Evolutionary conservation across 2,888 invertebrate genomes (phyloP).

Genomic region (Callyntrura guangdongensis): DNA sequence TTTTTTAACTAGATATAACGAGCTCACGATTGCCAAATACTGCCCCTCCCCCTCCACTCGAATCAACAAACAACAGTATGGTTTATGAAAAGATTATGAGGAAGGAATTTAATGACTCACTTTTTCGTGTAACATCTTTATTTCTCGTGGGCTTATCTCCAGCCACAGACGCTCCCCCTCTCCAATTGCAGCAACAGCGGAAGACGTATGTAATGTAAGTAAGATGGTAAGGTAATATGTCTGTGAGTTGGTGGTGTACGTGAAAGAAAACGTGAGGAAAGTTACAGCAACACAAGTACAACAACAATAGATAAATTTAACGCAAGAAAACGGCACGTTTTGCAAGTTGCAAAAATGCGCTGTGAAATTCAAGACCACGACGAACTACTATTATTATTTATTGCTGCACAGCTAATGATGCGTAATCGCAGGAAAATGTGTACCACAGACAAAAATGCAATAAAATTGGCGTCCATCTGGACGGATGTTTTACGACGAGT

Average conservation of each 20-base stretch:
- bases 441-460: conserved; percentile 70
- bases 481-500: conserved; percentile 27
- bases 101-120: conserved; percentile 70
- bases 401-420: conserved; percentile 58
- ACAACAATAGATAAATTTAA: not conserved
- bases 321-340: conserved; percentile 45
- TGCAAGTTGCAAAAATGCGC: conserved; percentile 66
- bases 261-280: conserved; percentile 29
- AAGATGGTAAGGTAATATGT: too few relatives aligned
- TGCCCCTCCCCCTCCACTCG: conserved; percentile 37
- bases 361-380: conserved; percentile 49
- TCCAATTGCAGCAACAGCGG: conserved; percentile 21
- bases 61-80: conserved; percentile 21
- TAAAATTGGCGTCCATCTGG: conserved; percentile 70
- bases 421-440: conserved; percentile 53
- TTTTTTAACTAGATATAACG: conserved; percentile 38
- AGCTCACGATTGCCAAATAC: conserved; percentile 53
- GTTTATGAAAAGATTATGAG: conserved; percentile 32
- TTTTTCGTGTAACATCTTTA: conserved; percentile 56
- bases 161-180: conserved; percentile 34
- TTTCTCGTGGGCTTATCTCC: conserved; percentile 37
- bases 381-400: conserved; percentile 44
- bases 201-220: not conserved
- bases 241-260: too few relatives aligned
- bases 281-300: conserved; percentile 39